phyloP scores from a whole-genome alignment of 35 echinoderm and acorn worm genomes.

The Chiridota heheva region DNA sequence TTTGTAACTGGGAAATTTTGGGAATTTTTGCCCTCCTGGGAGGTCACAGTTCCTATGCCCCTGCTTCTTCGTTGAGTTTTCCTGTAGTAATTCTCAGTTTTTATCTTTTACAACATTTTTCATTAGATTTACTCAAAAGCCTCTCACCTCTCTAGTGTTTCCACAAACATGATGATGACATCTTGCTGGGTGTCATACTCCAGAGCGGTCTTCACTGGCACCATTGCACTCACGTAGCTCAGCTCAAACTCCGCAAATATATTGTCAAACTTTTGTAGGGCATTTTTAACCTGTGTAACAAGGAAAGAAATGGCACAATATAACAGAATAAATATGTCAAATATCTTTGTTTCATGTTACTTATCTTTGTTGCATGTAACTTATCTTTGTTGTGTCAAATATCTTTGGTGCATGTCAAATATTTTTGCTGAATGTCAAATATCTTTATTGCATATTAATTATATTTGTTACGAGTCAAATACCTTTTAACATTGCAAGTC shows the following conservation, averaged over 20 bases:
- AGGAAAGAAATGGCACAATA: no score
- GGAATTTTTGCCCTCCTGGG: no score
- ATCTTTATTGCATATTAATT: no score
- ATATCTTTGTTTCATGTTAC: neutral
- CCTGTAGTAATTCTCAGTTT: no score
- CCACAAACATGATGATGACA: constrained; percentile 90
- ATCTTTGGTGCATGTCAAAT: neutral
- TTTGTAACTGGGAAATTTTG: no score
- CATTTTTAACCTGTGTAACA: constrained; percentile 62
- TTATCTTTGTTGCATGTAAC: neutral
- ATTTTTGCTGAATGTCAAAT: no score
- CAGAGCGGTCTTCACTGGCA: constrained; percentile 76
- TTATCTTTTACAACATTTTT: no score
- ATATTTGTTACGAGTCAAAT: no score
- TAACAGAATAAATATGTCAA: neutral
- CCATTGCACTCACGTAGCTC: constrained; percentile 99
- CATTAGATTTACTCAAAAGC: no score
- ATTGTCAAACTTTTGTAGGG: constrained; percentile 87
- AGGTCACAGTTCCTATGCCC: no score
- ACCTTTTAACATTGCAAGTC: no score
- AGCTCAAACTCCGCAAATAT: constrained; percentile 97
- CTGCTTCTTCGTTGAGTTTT: no score
- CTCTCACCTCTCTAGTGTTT: constrained; percentile 91
- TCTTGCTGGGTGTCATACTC: constrained; percentile 97
- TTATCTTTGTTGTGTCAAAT: neutral